A percentile compares a stretch with the other conserved stretches of the same genome.
These are phyloP conservation scores for Aphrophora alni DNA, from an alignment of 2,888 invertebrate species.

Conservation along the genomic window DNA sequence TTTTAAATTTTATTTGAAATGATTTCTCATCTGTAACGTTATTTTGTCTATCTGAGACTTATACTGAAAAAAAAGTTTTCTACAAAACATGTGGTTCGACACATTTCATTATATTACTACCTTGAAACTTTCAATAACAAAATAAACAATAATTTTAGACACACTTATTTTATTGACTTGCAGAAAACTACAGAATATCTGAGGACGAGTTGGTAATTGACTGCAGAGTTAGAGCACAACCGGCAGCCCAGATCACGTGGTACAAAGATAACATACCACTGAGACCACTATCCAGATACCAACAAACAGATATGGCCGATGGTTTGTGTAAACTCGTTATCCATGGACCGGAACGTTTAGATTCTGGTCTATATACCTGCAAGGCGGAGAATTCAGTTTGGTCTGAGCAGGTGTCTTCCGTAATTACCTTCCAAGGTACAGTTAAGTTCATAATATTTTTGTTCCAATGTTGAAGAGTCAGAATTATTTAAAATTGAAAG, in stretches of 20 bases:
- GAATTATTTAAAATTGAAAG: too few relatives aligned
- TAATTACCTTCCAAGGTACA: conserved; percentile 59
- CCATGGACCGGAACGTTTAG: conserved; percentile 67
- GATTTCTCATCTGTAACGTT: too few relatives aligned
- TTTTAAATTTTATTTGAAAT: too few relatives aligned
- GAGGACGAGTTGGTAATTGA: conserved; percentile 79
- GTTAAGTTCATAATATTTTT: too few relatives aligned
- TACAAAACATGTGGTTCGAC: too few relatives aligned
- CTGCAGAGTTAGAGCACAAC: conserved; percentile 75
- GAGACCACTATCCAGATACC: conserved; percentile 64
- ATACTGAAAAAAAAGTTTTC: too few relatives aligned
- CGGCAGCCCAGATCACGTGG: conserved; percentile 77
- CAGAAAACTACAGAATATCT: conserved; percentile 74
- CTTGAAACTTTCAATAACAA: too few relatives aligned
- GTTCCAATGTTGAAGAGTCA: too few relatives aligned
- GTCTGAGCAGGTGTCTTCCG: conserved; percentile 76
- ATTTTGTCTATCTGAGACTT: too few relatives aligned
- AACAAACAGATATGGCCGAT: conserved; percentile 72
- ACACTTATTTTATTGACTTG: too few relatives aligned
- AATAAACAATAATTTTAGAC: too few relatives aligned
- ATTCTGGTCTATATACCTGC: conserved; percentile 78
- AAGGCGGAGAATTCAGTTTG: conserved; percentile 75
- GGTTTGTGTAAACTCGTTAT: conserved; percentile 76
- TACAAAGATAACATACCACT: conserved; percentile 71
- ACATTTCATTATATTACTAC: too few relatives aligned